phyloP scores from a whole-genome alignment of 1,140 invertebrate genomes.

The Cydia splendana region DNA sequence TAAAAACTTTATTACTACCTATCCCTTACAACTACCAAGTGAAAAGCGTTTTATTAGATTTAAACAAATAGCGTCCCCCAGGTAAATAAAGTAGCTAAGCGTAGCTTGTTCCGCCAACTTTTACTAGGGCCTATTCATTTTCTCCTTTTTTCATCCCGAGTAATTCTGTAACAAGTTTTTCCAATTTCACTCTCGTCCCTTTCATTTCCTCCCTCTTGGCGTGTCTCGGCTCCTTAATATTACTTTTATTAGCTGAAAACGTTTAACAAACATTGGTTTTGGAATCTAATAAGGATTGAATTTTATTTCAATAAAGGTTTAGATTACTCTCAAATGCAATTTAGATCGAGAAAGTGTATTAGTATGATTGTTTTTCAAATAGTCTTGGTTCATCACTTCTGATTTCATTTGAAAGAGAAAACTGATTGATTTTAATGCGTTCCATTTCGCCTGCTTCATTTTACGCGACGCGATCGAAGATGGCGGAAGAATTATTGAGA shows the following conservation, averaged over 20 bases:
- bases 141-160: constrained; percentile 71
- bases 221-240: constrained; percentile 69
- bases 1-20: neutral
- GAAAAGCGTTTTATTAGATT: constrained; percentile 9
- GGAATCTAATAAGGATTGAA: constrained; percentile 68
- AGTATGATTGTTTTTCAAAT: constrained; percentile 10
- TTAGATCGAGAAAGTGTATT: neutral
- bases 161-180: constrained; percentile 79
- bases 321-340: neutral
- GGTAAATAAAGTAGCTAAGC: constrained; percentile 60
- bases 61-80: constrained; percentile 51
- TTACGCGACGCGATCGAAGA: neutral
- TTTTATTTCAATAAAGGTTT: constrained; percentile 47
- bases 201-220: constrained; percentile 73
- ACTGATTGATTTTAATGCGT: constrained; percentile 12
- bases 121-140: constrained; percentile 72
- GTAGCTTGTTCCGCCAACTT: constrained; percentile 63
- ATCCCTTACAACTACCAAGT: neutral
- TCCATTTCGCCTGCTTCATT: constrained; percentile 5
- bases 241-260: constrained; percentile 78
- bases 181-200: constrained; percentile 78
- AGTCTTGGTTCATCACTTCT: neutral
- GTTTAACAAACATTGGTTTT: constrained; percentile 77
- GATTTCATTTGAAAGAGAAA: constrained; percentile 26
- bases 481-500: constrained; percentile 41